Evolutionary conservation across 2,888 invertebrate genomes (phyloP), one percentile per base, ranked within the genome.

Genomic region (Antheraea yamamai): DNA sequence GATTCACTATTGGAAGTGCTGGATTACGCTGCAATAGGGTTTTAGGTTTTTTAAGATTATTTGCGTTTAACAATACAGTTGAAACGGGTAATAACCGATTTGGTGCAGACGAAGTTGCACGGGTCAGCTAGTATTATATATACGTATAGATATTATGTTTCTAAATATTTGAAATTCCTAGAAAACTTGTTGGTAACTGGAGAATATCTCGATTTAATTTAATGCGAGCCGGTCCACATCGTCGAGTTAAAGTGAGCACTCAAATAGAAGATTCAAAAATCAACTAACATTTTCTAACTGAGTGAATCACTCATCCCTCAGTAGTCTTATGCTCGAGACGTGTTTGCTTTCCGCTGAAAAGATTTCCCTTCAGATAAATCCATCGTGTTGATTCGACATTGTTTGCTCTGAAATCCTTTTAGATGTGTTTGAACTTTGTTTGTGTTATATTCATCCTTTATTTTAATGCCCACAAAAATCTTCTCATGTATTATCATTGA

Each of bases 181-280:
- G 79, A 77, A 81, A 78, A 80, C 78, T 80, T 77, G 72, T 79
- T 79, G 83, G 83, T 82, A 81, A 83, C 78, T 79, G 79, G 79
- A 81, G 81, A 83, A 81, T 80, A 83, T 81, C 83, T 85, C 84
- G 87, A 89, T 85, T 88, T 83, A 88, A 89, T 85, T 84, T 85
- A 81, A 82, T 79, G 78, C 80, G 77, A 81, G 78, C 78, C 77
- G 78, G 80, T 78, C 77, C 80, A 80, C 76, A 78, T 78, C 83
- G 81, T 79, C 83, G 83, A 87, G 90, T 91, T 89, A 88, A 89
- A 86, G 87, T 79, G 85, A 79, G 87, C 89, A 89, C 84, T 90
- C 89, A 88, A 89, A 91, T 89, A 89, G 91, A 90, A 92, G 93
- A 93, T 94, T 92, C 93, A 93, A 93, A 93, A 94, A 94, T 94